Conservation (phyloP, 2,888 invertebrate genomes). For the Caenorhabditis drosophilae region DNA sequence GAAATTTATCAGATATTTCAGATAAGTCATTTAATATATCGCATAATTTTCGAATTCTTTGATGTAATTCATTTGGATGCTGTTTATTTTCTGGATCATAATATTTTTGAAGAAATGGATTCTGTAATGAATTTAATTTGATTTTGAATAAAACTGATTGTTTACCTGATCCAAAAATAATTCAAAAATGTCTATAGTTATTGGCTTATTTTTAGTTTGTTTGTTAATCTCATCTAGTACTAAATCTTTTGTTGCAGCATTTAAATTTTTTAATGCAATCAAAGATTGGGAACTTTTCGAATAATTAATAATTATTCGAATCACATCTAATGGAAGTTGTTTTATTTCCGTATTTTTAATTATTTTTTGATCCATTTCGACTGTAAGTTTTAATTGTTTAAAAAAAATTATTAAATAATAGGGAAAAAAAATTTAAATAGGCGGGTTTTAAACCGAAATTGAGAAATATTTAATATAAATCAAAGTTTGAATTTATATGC, state of each 20-base stretch:
- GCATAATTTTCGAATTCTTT: conserved; percentile 7
- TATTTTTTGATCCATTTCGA: background rate
- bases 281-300: background rate
- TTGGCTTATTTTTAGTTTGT: background rate
- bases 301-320: background rate
- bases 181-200: background rate
- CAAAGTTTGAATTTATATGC: too few species aligned
- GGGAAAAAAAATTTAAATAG: background rate
- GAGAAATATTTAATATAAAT: too few species aligned
- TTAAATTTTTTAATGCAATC: conserved; percentile 2
- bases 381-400: background rate
- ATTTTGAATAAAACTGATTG: too few species aligned
- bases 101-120: background rate
- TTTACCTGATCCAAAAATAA: background rate
- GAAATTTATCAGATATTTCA: background rate
- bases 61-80: conserved; percentile 2
- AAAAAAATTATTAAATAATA: background rate
- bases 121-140: too few species aligned
- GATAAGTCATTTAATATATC: background rate
- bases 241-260: background rate
- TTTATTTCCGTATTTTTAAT: background rate
- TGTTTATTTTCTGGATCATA: background rate
- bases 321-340: background rate
- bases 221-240: background rate
- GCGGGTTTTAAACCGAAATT: too few species aligned